Evolutionary conservation across 1,140 invertebrate genomes (phyloP).

Genomic region (Drosophila subpulchrella): DNA sequence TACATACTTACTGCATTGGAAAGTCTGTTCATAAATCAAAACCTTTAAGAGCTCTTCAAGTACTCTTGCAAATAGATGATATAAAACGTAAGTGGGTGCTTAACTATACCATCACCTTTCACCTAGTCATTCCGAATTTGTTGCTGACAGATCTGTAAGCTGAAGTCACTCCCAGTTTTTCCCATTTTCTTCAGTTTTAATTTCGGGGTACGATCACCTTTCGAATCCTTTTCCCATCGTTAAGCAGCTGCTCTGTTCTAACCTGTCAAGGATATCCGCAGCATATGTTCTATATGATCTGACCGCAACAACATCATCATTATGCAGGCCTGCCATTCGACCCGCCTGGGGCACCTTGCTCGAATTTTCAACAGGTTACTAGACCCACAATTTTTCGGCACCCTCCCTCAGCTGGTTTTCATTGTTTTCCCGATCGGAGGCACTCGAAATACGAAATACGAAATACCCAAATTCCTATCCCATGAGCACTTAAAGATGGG

Average conservation of each 20-base stretch:
- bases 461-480: conserved; percentile 29
- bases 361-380: conserved; percentile 23
- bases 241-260: conserved; percentile 25
- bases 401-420: background rate
- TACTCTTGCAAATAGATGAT: background rate
- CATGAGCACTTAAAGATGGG: conserved; percentile 54
- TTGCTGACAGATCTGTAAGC: conserved; percentile 27
- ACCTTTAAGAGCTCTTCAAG: background rate
- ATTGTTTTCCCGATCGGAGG: conserved; percentile 8
- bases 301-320: conserved; percentile 53
- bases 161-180: conserved; percentile 8
- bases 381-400: background rate
- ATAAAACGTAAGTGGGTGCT: background rate
- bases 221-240: conserved; percentile 18
- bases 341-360: conserved; percentile 25
- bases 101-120: conserved; percentile 12
- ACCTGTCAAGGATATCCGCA: conserved; percentile 70
- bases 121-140: conserved; percentile 1
- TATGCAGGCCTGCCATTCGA: conserved; percentile 24
- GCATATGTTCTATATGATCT: conserved; percentile 40
- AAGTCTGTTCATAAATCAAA: background rate
- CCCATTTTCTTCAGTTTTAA: background rate
- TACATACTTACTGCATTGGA: background rate
- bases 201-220: conserved; percentile 2
- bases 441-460: conserved; percentile 11